Evolutionary conservation across 2,113 vertebrate genomes (phyloP).

Genomic region (Cyphomyrus plagiostoma): DNA sequence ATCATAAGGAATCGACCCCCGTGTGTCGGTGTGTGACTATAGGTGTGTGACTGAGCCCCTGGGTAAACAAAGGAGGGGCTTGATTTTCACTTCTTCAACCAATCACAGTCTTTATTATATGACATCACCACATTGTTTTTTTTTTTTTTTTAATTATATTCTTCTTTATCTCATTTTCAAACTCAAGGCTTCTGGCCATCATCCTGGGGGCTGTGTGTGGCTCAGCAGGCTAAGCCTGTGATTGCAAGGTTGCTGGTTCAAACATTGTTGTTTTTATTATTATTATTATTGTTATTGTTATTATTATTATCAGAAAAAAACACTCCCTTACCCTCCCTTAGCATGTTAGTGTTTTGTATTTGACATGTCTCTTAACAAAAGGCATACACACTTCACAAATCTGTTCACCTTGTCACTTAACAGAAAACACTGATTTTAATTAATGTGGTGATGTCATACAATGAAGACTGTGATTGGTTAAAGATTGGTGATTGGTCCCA

Average conservation of each 20-base stretch:
- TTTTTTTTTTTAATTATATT: too few relatives aligned
- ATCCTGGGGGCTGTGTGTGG: background rate
- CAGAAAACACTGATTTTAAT: background rate
- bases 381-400: background rate
- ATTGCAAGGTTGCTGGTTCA: background rate
- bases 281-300: background rate
- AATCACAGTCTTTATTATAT: background rate
- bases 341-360: background rate
- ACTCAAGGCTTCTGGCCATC: background rate
- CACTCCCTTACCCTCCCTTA: background rate
- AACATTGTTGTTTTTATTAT: background rate
- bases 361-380: background rate
- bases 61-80: background rate
- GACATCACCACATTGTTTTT: background rate
- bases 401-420: background rate
- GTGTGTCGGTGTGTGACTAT: background rate
- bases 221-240: background rate
- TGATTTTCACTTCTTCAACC: background rate
- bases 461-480: background rate
- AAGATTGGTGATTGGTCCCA: too few relatives aligned
- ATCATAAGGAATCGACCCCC: conserved; percentile 20
- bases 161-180: background rate
- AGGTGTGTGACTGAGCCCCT: background rate
- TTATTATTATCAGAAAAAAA: background rate
- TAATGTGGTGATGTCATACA: background rate